These are phyloP conservation scores for Microtus oregoni DNA, from an alignment of 2,113 vertebrate species.

Conservation along the genomic window DNA sequence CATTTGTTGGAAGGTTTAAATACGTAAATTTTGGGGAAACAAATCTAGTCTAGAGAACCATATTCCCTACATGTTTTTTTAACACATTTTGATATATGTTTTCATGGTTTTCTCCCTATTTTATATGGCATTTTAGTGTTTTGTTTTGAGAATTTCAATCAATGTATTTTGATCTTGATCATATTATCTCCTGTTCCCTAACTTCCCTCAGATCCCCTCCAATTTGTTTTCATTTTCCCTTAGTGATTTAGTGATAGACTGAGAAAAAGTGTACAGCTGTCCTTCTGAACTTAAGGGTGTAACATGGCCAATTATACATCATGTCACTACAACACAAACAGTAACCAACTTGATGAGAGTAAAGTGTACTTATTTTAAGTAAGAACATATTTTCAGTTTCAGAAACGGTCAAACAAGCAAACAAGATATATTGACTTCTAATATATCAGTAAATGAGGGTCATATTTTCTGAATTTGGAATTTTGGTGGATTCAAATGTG, in stretches of 20 bases:
- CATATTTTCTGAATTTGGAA: not conserved
- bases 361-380: not conserved
- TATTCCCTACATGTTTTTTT: not conserved
- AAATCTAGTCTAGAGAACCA: not conserved
- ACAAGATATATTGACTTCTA: not conserved
- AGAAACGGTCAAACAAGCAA: not conserved
- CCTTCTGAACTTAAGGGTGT: not conserved
- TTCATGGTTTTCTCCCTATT: not conserved
- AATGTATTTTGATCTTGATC: not conserved
- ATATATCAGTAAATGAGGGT: not conserved
- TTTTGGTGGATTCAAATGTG: not conserved
- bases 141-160: not conserved
- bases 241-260: not conserved
- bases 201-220: not conserved
- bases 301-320: not conserved
- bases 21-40: not conserved
- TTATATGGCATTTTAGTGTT: not conserved
- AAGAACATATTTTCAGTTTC: constrained; percentile 1
- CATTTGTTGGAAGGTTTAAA: not conserved
- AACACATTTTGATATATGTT: not conserved
- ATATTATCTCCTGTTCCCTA: not conserved
- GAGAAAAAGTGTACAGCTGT: not conserved
- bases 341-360: not conserved
- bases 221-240: not conserved
- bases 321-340: not conserved